A percentile compares a stretch with the other conserved stretches of the same genome.
phyloP scores from a whole-genome alignment of 2,113 vertebrate genomes.

The Cinclus mexicanus region DNA sequence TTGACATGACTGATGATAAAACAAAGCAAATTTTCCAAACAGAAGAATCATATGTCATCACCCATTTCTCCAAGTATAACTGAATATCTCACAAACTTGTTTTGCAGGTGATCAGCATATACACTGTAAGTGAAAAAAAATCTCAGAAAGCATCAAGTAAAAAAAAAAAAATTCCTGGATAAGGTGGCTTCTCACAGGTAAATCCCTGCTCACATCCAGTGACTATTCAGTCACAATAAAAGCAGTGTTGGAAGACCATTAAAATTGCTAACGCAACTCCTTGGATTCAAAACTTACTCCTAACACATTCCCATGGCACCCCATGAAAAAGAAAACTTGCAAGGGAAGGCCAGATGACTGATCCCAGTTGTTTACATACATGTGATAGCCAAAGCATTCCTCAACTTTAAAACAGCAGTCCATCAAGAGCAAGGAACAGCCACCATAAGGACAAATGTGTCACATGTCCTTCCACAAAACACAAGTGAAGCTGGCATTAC shows the following conservation, averaged over 20 bases:
- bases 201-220: background rate
- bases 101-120: background rate
- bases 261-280: background rate
- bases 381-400: background rate
- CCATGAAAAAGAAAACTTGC: background rate
- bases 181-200: background rate
- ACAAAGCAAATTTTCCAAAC: background rate
- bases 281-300: background rate
- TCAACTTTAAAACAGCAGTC: background rate
- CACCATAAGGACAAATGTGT: background rate
- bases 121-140: background rate
- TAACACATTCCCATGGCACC: background rate
- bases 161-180: background rate
- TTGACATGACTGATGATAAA: background rate
- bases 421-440: background rate
- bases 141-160: background rate
- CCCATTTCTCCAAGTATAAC: background rate
- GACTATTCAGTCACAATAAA: background rate
- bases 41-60: background rate
- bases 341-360: background rate
- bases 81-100: background rate
- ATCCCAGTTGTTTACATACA: background rate
- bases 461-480: background rate
- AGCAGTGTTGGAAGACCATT: background rate
- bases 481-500: background rate